These are phyloP conservation scores for Mormyrus lacerda DNA, from an alignment of 2,113 vertebrate genomes.

Conservation along the genomic window DNA sequence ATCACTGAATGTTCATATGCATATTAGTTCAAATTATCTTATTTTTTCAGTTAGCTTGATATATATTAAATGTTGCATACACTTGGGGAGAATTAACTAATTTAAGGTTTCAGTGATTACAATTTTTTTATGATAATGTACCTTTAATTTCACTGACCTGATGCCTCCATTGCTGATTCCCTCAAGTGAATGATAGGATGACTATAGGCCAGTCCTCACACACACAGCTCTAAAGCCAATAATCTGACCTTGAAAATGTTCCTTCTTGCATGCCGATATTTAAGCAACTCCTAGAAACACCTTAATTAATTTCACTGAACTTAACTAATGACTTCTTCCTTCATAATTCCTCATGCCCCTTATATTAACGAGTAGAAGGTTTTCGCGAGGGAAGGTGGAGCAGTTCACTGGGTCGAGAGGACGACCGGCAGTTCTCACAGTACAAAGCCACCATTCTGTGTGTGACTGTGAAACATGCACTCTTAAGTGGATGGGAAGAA, in stretches of 20 bases:
- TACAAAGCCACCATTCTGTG: background rate
- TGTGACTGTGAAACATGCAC: background rate
- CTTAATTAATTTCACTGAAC: background rate
- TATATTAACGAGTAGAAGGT: background rate
- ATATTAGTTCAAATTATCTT: background rate
- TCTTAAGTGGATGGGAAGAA: background rate
- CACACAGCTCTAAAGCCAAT: background rate
- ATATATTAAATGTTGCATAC: background rate
- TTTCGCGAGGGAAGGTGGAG: background rate
- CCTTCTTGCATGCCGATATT: background rate
- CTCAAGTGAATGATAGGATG: background rate
- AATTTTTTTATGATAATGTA: background rate
- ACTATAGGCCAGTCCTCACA: background rate
- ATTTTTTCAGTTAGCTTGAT: background rate
- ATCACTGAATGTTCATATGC: background rate
- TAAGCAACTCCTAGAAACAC: background rate
- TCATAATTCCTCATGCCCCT: background rate
- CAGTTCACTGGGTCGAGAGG: background rate
- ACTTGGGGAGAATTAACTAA: background rate
- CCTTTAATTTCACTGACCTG: background rate
- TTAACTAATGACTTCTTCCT: background rate
- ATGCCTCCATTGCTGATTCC: background rate
- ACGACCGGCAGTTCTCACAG: background rate
- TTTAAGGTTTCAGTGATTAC: background rate
- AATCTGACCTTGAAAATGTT: background rate